Evolutionary conservation across 2,797 vertebrate species (phyloP), one percentile per base, ranked within the genome.

Genomic region (Mus minutoides): DNA sequence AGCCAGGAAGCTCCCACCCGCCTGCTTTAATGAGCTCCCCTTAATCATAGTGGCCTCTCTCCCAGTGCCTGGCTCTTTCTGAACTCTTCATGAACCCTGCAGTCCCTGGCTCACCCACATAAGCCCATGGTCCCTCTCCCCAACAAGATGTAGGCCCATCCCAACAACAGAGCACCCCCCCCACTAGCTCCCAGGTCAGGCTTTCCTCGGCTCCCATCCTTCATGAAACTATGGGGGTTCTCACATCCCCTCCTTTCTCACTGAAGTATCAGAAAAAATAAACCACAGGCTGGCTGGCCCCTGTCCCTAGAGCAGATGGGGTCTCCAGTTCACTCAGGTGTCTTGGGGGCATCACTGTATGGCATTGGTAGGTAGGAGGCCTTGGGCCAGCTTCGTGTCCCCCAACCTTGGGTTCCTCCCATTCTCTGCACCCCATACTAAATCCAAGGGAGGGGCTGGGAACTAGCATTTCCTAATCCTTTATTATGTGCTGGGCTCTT

Each of bases 41-140:
- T 97, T 94, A 94, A 97, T 97, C 94, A 93, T n/a, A 1, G 5
- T 95, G 71, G 92, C 88, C 96, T 97, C 84, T 82, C 85, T 96
- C 93, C 79, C 88, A 95, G 95, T 96, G 96, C 97, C 96, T 97
- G 97, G 97, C 96, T 97, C 95, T 98, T 98, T 97, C 95, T 98
- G 97, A 95, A 94, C 80, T 92, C 92, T 96, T 97, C 96, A 94
- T 97, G 85, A 94, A 73, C 90, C 49, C 92, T 54, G 24, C 13
- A 76, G 22, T 78, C 87, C 40, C 64, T 12, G 24, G 78, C 58
- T 94, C 31, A 75, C 97, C 91, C 95, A 91, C 95, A 97, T 73
- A 94, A 19, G 21, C 0, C 31, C 97, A 89, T 79, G 97, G 83
- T 94, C 96, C 92, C 94, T 97, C 97, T 97, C 96, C 96, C 94